These are phyloP conservation scores for Spongilla lacustris DNA, from an alignment of 37 sponge, comb jelly and placozoan species.

Conservation along the genomic window DNA sequence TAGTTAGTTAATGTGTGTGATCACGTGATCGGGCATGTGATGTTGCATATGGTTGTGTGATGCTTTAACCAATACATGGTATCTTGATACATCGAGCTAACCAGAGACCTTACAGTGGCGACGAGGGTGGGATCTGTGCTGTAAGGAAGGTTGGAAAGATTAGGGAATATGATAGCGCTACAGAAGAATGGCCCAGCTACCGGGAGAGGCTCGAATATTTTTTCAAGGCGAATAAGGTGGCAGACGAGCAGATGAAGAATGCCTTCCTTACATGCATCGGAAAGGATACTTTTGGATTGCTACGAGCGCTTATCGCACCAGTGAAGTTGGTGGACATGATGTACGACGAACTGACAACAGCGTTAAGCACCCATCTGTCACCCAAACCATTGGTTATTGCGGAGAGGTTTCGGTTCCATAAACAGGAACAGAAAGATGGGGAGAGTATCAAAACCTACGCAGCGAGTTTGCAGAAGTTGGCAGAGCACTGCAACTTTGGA, in stretches of 20 bases:
- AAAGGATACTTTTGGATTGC: constrained; percentile 8
- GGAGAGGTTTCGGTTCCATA: constrained; percentile 27
- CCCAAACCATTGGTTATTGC: constrained; percentile 12
- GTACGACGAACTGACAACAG: constrained; percentile 18
- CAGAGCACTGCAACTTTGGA: constrained; percentile 8
- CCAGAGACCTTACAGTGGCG: neutral
- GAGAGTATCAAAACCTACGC: constrained; percentile 14
- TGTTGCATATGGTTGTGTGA: too few species aligned
- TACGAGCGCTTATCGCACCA: constrained; percentile 7
- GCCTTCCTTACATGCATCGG: constrained; percentile 31
- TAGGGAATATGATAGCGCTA: neutral
- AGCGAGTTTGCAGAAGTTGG: constrained; percentile 5
- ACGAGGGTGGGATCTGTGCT: neutral
- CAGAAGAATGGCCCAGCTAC: neutral
- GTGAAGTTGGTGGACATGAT: neutral
- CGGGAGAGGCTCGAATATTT: constrained; percentile 17
- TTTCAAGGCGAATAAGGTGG: constrained; percentile 26
- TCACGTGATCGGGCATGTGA: too few species aligned
- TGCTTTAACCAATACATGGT: too few species aligned
- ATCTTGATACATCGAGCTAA: too few species aligned
- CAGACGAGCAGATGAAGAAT: constrained; percentile 21
- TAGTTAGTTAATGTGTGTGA: too few species aligned
- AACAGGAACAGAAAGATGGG: neutral
- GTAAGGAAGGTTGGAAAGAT: neutral
- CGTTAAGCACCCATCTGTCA: neutral